These are phyloP conservation scores for Crax fasciolata DNA, from an alignment of 2,797 vertebrate genomes.

Conservation along the genomic window DNA sequence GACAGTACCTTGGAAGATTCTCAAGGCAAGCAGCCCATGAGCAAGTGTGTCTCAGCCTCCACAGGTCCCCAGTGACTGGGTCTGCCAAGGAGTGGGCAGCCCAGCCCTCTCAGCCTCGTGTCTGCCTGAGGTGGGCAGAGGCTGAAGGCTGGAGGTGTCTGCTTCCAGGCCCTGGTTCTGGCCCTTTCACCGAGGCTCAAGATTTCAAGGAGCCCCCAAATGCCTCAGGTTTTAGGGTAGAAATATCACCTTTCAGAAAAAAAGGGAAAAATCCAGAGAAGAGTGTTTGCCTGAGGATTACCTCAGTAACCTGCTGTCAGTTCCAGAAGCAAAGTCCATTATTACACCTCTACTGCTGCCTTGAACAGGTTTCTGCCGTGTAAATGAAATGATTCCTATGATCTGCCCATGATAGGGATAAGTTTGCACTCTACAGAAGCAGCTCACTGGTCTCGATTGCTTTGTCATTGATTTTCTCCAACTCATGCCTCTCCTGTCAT, in stretches of 20 bases:
- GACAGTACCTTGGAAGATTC: not conserved
- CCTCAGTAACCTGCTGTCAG: constrained; percentile 39
- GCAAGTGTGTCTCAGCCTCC: not conserved
- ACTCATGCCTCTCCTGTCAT: constrained; percentile 54
- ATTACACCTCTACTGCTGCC: constrained; percentile 53
- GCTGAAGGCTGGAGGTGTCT: not conserved
- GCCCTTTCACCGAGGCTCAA: not conserved
- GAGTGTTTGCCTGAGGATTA: constrained; percentile 47
- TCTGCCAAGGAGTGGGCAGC: not conserved
- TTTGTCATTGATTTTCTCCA: constrained; percentile 69
- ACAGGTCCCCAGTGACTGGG: not conserved
- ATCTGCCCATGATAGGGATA: constrained; percentile 52
- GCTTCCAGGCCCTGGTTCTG: not conserved
- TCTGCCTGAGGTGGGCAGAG: not conserved
- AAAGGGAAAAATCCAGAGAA: not conserved
- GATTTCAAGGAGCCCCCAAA: not conserved
- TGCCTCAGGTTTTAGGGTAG: not conserved
- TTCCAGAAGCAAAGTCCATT: constrained; percentile 60
- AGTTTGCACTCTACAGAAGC: constrained; percentile 66
- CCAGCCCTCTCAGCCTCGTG: not conserved
- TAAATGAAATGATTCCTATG: constrained; percentile 66
- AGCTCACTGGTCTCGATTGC: constrained; percentile 67
- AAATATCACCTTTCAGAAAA: constrained; percentile 4
- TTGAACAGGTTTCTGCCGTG: constrained; percentile 49
- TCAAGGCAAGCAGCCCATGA: not conserved